These are phyloP conservation scores for Cheirogaleus medius DNA, from an alignment of 2,113 vertebrate genomes.

Conservation along the genomic window DNA sequence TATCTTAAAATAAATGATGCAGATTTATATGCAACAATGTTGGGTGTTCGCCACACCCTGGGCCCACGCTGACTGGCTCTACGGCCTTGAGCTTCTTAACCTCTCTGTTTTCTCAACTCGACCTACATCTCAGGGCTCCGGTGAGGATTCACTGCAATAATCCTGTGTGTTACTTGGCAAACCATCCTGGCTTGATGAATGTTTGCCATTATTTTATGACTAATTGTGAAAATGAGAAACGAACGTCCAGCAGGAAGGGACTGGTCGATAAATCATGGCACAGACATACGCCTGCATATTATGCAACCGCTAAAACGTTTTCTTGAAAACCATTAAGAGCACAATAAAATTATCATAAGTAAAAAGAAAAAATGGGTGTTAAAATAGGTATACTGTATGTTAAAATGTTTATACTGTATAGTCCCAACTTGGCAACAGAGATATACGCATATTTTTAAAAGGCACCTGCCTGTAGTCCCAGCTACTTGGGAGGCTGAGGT, in stretches of 20 bases:
- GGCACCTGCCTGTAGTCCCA: too few species aligned
- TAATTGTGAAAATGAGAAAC: background rate
- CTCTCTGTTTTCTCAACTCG: background rate
- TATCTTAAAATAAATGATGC: background rate
- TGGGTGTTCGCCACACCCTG: background rate
- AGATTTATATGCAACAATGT: too few species aligned
- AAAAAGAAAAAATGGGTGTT: too few species aligned
- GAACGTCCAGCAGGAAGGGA: background rate
- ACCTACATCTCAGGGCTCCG: background rate
- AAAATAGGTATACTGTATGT: too few species aligned
- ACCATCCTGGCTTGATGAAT: background rate
- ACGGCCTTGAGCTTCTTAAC: background rate
- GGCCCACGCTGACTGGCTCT: too few species aligned
- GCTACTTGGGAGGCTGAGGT: too few species aligned
- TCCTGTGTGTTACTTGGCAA: background rate
- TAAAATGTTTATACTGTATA: too few species aligned
- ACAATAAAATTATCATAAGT: too few species aligned
- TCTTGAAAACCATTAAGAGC: background rate
- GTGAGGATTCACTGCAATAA: background rate
- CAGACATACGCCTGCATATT: background rate
- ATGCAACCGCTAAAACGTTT: background rate
- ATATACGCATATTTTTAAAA: too few species aligned
- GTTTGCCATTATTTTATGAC: background rate
- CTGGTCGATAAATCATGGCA: background rate
- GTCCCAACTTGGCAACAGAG: too few species aligned